Evolutionary conservation across 1,140 invertebrate genomes (phyloP).

Genomic region (Saccostrea glomerata): DNA sequence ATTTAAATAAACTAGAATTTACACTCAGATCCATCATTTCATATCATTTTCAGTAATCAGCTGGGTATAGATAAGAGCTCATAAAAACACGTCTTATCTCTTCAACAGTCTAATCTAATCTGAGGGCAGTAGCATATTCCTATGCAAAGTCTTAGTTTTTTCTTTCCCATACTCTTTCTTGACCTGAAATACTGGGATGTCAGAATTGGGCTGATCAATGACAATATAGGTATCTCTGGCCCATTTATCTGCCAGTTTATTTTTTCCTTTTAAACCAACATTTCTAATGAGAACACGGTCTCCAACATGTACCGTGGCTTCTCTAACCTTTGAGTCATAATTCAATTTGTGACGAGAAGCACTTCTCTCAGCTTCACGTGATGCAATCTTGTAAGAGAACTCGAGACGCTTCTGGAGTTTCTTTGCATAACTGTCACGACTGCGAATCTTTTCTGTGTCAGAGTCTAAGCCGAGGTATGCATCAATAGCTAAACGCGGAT

Average conservation of each 20-base stretch:
- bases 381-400: slow-evolving; percentile 43
- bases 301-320: slow-evolving; percentile 33
- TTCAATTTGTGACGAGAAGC: neutral
- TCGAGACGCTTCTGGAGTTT: slow-evolving; percentile 29
- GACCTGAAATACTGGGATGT: slow-evolving; percentile 47
- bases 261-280: slow-evolving; percentile 40
- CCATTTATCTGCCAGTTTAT: slow-evolving; percentile 48
- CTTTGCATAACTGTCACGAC: neutral
- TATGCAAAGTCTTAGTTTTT: slow-evolving; percentile 38
- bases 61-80: neutral
- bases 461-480: slow-evolving; percentile 1
- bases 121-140: slow-evolving; percentile 47
- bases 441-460: neutral
- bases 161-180: neutral
- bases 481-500: slow-evolving; percentile 17
- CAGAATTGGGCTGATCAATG: slow-evolving; percentile 32
- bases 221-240: slow-evolving; percentile 38
- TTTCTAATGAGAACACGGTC: slow-evolving; percentile 48
- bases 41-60: too few species aligned
- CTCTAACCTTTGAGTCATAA: slow-evolving; percentile 37
- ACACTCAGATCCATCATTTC: too few species aligned
- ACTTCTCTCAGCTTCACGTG: neutral
- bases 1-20: too few species aligned
- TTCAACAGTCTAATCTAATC: neutral
- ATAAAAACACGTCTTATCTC: too few species aligned